Conservation (phyloP, 2,113 vertebrate genomes). For the Orthonyx spaldingii region DNA sequence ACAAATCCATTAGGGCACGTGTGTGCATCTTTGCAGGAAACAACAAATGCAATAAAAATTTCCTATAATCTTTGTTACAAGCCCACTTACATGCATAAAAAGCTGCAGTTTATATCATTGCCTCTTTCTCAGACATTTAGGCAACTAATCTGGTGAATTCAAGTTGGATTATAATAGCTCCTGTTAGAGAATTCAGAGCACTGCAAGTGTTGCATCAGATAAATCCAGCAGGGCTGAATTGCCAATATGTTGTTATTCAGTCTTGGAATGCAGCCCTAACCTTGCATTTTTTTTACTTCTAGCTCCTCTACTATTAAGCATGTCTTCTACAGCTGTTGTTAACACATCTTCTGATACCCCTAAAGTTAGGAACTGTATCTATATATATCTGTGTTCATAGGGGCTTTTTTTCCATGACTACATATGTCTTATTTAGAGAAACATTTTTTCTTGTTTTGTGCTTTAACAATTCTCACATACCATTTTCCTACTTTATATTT, state of each 20-base stretch:
- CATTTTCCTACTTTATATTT: conserved; percentile 15
- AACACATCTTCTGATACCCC: background rate
- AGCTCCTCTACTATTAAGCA: background rate
- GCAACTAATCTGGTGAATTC: background rate
- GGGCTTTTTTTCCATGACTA: background rate
- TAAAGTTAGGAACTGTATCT: background rate
- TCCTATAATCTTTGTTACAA: background rate
- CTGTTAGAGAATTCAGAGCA: background rate
- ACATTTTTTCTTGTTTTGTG: background rate
- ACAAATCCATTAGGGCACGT: background rate
- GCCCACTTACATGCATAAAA: background rate
- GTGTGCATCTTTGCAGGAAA: background rate
- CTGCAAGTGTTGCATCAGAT: background rate
- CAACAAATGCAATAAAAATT: background rate
- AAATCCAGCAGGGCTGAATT: background rate
- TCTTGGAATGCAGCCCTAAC: background rate
- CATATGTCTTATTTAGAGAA: background rate
- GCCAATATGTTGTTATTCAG: background rate
- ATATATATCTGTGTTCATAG: background rate
- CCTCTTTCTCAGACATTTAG: background rate
- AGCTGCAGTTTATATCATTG: background rate
- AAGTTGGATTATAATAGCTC: background rate
- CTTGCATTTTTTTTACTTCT: background rate
- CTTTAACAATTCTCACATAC: conserved; percentile 13
- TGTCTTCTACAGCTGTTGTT: background rate